phyloP scores from a whole-genome alignment of 2,888 invertebrate genomes.

The Eumerus sabulonum region DNA sequence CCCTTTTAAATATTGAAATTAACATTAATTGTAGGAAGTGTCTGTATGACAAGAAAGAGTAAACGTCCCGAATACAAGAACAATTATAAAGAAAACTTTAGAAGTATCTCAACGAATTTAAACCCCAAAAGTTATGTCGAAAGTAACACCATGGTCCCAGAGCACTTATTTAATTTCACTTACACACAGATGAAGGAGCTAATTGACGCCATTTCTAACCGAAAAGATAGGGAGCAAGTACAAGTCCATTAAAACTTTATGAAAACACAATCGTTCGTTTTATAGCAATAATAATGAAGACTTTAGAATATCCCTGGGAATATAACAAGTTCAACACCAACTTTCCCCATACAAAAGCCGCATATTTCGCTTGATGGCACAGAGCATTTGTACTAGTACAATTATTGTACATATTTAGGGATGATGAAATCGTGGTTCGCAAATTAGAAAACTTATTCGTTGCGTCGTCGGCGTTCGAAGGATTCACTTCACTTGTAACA shows the following conservation, averaged over 20 bases:
- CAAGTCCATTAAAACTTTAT: conserved; percentile 68
- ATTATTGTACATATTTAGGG: conserved; percentile 9
- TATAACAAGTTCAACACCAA: conserved; percentile 51
- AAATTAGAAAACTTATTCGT: conserved; percentile 66
- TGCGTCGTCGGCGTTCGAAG: conserved; percentile 48
- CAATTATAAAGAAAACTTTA: background rate
- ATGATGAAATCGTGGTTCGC: conserved; percentile 50
- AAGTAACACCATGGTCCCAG: conserved; percentile 38
- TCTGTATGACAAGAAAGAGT: too few relatives aligned
- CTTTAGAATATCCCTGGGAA: conserved; percentile 66
- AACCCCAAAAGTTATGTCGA: conserved; percentile 33
- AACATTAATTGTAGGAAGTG: background rate
- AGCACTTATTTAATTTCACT: conserved; percentile 66
- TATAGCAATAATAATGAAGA: conserved; percentile 66
- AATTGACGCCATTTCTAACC: conserved; percentile 55
- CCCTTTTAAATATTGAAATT: background rate
- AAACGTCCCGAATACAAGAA: background rate
- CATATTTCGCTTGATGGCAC: conserved; percentile 52
- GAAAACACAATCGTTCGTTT: conserved; percentile 67
- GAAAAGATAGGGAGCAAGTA: conserved; percentile 46
- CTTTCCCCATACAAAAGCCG: conserved; percentile 50
- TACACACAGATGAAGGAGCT: conserved; percentile 65
- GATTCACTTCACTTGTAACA: conserved; percentile 52
- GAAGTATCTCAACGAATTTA: background rate
- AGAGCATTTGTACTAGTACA: conserved; percentile 35